Conservation (phyloP, 2,888 invertebrate genomes). For the Griposia aprilina region DNA sequence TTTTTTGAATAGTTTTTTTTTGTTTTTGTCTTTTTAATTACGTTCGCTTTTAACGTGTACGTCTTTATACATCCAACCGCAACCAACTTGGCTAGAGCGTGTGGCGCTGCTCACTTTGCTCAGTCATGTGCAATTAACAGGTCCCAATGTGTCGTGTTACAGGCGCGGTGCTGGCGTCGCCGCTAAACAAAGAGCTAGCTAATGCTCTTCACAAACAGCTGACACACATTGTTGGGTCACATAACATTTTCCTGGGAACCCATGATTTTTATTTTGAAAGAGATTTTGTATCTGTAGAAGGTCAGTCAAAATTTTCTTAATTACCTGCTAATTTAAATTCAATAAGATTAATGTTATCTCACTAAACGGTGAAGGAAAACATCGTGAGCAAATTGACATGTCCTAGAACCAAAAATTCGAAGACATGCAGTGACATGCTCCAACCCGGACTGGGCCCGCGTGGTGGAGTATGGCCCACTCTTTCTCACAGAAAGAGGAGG, state of each 20-base stretch:
- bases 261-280: slow-evolving; percentile 43
- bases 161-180: slow-evolving; percentile 45
- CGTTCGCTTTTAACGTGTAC: no score
- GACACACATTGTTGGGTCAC: not conserved
- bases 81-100: not conserved
- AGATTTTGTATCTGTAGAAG: slow-evolving; percentile 44
- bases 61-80: no score
- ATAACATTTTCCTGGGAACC: slow-evolving; percentile 46
- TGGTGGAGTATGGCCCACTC: not conserved
- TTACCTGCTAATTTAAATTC: not conserved
- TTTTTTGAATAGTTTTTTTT: no score
- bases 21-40: no score
- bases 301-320: slow-evolving; percentile 14
- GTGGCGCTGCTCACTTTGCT: not conserved
- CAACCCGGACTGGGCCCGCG: not conserved
- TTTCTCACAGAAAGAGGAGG: not conserved
- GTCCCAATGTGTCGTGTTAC: slow-evolving; percentile 16
- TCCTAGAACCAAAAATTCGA: not conserved
- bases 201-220: slow-evolving; percentile 1
- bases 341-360: not conserved
- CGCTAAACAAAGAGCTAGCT: slow-evolving; percentile 17
- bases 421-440: not conserved
- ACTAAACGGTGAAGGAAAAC: no score
- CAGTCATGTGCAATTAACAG: not conserved
- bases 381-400: no score